These are phyloP conservation scores for Pantherophis guttatus DNA, from an alignment of 2,113 vertebrate species.

Conservation along the genomic window DNA sequence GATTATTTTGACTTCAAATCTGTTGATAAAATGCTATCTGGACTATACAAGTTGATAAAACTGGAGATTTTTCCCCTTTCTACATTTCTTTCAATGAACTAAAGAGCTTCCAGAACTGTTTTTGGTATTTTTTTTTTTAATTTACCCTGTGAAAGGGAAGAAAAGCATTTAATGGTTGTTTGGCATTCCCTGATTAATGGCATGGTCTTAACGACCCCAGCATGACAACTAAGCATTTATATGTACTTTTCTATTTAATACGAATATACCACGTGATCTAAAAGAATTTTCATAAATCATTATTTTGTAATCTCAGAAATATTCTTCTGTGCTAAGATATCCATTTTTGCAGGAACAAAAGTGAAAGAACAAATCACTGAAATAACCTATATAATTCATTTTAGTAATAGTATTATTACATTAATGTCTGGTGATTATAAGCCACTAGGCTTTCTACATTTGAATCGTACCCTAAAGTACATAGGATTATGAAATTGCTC, in stretches of 20 bases:
- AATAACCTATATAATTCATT: not conserved
- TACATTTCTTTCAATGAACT: not conserved
- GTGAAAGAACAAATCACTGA: not conserved
- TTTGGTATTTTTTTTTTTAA: not conserved
- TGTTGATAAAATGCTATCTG: not conserved
- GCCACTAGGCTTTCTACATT: not conserved
- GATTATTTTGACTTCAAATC: not conserved
- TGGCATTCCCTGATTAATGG: not conserved
- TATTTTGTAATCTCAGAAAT: not conserved
- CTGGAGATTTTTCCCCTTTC: not conserved
- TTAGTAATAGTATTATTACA: not conserved
- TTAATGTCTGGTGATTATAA: constrained; percentile 1
- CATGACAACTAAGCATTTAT: not conserved
- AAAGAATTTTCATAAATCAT: not conserved
- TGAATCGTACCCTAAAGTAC: not conserved
- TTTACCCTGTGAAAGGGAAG: not conserved
- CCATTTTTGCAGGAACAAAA: not conserved
- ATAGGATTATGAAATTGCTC: not conserved
- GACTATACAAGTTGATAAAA: not conserved
- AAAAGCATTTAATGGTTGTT: not conserved
- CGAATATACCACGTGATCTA: not conserved
- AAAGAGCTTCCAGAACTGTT: not conserved
- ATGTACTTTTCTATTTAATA: not conserved
- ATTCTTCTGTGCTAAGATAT: not conserved
- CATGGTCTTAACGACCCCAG: not conserved